Percentiles rank a stretch among this genome's conserved stretches.
phyloP scores from a whole-genome alignment of 2,113 vertebrate genomes.

The Donacobius atricapilla region DNA sequence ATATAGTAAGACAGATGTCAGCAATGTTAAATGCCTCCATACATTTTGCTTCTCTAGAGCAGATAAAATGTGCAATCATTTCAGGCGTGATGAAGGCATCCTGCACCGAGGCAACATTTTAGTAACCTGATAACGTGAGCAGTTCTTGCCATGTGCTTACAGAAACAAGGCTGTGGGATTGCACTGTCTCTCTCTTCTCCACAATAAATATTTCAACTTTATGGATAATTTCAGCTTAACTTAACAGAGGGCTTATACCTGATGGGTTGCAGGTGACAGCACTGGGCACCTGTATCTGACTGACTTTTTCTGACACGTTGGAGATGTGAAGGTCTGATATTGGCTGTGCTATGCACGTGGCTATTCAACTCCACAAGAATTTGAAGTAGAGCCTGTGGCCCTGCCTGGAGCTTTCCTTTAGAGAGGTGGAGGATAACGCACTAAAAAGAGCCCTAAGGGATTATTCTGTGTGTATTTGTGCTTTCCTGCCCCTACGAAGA shows the following conservation, averaged over 20 bases:
- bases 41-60: slow-evolving; percentile 1
- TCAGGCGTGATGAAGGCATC: background rate
- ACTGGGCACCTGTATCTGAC: background rate
- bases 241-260: background rate
- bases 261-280: background rate
- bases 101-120: background rate
- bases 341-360: rapidly evolving
- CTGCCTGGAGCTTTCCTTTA: background rate
- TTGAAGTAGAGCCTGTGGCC: background rate
- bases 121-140: background rate
- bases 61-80: background rate
- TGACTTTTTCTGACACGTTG: background rate
- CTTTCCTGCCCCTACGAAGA: background rate
- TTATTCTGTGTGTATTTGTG: background rate
- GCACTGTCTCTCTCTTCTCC: background rate
- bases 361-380: background rate
- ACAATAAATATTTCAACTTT: background rate
- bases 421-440: background rate
- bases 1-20: slow-evolving; percentile 39
- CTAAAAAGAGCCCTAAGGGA: background rate
- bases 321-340: background rate
- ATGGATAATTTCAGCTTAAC: background rate
- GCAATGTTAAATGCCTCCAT: slow-evolving; percentile 26
- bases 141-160: background rate
- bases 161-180: background rate